Evolutionary conservation across 2,888 invertebrate genomes (phyloP).

Genomic region (Cyrtodaria siliqua): DNA sequence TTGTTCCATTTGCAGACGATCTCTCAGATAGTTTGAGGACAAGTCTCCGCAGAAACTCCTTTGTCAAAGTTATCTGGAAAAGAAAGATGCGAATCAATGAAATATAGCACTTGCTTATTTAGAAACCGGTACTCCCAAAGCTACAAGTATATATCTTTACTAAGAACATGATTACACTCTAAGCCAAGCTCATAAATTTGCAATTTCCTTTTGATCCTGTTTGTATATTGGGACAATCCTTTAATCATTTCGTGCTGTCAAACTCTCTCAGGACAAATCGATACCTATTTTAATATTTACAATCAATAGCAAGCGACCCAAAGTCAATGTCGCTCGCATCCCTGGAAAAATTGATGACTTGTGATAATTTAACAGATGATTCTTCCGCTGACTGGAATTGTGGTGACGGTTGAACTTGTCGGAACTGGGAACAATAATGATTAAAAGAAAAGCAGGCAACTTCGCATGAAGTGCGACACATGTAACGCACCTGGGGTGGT

Average conservation of each 20-base stretch:
- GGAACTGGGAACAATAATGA: no score
- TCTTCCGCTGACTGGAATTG: slow-evolving; percentile 36
- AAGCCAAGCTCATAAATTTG: slow-evolving; percentile 44
- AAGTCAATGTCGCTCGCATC: slow-evolving; percentile 25
- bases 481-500: no score
- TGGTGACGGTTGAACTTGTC: slow-evolving; percentile 7
- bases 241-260: slow-evolving; percentile 32
- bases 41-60: slow-evolving; percentile 14
- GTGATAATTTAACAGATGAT: slow-evolving; percentile 53
- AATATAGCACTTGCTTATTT: background rate
- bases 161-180: slow-evolving; percentile 33
- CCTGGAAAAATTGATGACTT: slow-evolving; percentile 52
- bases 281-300: slow-evolving; percentile 44
- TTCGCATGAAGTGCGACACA: no score
- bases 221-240: slow-evolving; percentile 47
- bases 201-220: slow-evolving; percentile 55
- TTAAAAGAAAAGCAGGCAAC: no score
- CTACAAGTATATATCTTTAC: slow-evolving; percentile 18
- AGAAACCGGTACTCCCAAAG: slow-evolving; percentile 18
- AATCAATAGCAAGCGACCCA: slow-evolving; percentile 7
- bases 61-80: slow-evolving; percentile 5
- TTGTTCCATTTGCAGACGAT: slow-evolving; percentile 16
- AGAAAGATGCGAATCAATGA: slow-evolving; percentile 1
- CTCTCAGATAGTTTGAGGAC: slow-evolving; percentile 8
- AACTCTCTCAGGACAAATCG: slow-evolving; percentile 29